These are phyloP conservation scores for Thymelicus sylvestris DNA, from an alignment of 2,888 invertebrate species.

Conservation along the genomic window DNA sequence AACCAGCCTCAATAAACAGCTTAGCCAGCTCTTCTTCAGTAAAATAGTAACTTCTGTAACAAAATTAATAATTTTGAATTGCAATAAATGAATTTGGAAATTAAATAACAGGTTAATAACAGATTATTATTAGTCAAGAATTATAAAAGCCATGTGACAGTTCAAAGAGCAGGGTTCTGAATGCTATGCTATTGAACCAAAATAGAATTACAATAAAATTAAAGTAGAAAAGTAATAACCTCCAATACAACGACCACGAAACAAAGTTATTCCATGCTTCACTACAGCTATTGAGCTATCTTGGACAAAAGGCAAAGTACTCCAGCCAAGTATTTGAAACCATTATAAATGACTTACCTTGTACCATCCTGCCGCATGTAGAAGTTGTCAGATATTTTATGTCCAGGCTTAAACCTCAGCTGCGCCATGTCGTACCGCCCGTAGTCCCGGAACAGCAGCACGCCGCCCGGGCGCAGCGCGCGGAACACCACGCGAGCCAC, in stretches of 20 bases:
- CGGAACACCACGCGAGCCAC: slow-evolving; percentile 87
- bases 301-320: no score
- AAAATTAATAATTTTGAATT: neutral
- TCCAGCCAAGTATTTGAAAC: no score
- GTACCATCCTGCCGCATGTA: slow-evolving; percentile 99
- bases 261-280: no score
- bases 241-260: no score
- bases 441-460: slow-evolving; percentile 96
- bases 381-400: slow-evolving; percentile 96
- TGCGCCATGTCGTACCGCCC: slow-evolving; percentile 98
- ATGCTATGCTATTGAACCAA: no score
- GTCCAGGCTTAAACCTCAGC: slow-evolving; percentile 95
- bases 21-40: slow-evolving; percentile 87
- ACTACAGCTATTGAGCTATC: no score
- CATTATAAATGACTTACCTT: slow-evolving; percentile 74
- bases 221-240: slow-evolving; percentile 4
- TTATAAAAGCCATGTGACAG: no score
- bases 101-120: no score
- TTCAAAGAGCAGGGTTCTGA: no score
- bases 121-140: no score
- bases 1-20: slow-evolving; percentile 89
- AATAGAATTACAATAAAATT: neutral
- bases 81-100: neutral
- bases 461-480: slow-evolving; percentile 89
- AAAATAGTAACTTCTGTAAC: slow-evolving; percentile 91